Percentiles rank a stretch among this genome's conserved stretches.
These are phyloP conservation scores for Drosophila nr. fundita DNA, from an alignment of 2,888 invertebrate species.

Conservation along the genomic window DNA sequence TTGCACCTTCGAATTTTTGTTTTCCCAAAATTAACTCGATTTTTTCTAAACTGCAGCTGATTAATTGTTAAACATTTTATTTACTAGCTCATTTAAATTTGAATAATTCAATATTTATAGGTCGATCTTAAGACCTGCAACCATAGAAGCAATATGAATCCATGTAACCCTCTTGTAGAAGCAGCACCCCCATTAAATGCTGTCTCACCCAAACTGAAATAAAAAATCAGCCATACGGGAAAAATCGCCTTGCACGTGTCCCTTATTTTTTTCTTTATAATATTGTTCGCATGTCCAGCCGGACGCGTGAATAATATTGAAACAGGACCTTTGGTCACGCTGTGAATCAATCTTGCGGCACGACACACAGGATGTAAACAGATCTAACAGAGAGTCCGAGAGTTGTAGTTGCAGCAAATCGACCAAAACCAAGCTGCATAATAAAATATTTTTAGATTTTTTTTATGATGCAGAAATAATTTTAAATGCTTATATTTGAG, in stretches of 20 bases:
- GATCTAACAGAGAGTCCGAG: slow-evolving; percentile 31
- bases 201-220: slow-evolving; percentile 12
- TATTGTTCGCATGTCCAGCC: slow-evolving; percentile 66
- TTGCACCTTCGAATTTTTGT: neutral
- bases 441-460: slow-evolving; percentile 59
- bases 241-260: slow-evolving; percentile 67
- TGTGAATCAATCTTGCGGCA: slow-evolving; percentile 80
- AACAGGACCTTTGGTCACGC: slow-evolving; percentile 79
- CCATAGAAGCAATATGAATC: slow-evolving; percentile 35
- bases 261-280: slow-evolving; percentile 55
- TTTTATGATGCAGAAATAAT: slow-evolving; percentile 80
- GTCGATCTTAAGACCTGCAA: neutral
- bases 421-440: slow-evolving; percentile 29
- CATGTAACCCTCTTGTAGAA: slow-evolving; percentile 31
- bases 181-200: slow-evolving; percentile 20
- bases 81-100: neutral
- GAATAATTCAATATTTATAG: neutral
- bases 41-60: neutral
- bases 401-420: neutral
- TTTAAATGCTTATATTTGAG: slow-evolving; percentile 51
- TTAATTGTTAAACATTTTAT: neutral
- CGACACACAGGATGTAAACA: slow-evolving; percentile 64
- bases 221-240: slow-evolving; percentile 8
- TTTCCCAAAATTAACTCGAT: neutral
- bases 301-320: slow-evolving; percentile 78